Conservation (phyloP, 2,113 vertebrate species). For the Prochilodus magdalenae region DNA sequence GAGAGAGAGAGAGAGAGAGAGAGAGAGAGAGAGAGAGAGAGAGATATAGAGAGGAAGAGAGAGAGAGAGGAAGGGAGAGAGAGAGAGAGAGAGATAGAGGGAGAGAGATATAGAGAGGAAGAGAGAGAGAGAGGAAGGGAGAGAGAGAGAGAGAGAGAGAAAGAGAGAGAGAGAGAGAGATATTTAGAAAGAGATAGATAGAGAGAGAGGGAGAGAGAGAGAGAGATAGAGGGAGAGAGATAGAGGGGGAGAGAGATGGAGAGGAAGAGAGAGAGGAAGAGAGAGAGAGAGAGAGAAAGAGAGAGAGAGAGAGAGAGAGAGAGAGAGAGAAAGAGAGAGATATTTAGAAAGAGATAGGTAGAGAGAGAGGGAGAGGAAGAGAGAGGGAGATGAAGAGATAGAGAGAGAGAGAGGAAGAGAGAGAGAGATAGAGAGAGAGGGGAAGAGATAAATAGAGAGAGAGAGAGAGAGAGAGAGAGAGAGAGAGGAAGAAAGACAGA, state of each 20-base stretch:
- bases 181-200: no score
- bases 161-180: constrained; percentile 4
- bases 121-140: not conserved
- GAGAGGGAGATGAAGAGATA: constrained; percentile 1
- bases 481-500: no score
- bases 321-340: constrained; percentile 11
- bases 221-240: constrained; percentile 17
- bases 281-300: not conserved
- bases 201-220: not conserved
- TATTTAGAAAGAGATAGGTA: no score
- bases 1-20: constrained; percentile 1
- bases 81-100: constrained; percentile 23
- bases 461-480: constrained; percentile 18
- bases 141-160: constrained; percentile 19
- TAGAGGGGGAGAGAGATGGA: constrained; percentile 9
- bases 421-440: not conserved
- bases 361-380: not conserved
- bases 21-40: constrained; percentile 14
- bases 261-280: no score
- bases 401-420: constrained; percentile 15
- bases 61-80: not conserved
- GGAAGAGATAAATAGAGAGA: not conserved
- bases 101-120: constrained; percentile 3
- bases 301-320: constrained; percentile 8
- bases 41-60: no score